Base-by-base conservation (phyloP, 2,797 vertebrate species). In the Sebastes cheni region DNA sequence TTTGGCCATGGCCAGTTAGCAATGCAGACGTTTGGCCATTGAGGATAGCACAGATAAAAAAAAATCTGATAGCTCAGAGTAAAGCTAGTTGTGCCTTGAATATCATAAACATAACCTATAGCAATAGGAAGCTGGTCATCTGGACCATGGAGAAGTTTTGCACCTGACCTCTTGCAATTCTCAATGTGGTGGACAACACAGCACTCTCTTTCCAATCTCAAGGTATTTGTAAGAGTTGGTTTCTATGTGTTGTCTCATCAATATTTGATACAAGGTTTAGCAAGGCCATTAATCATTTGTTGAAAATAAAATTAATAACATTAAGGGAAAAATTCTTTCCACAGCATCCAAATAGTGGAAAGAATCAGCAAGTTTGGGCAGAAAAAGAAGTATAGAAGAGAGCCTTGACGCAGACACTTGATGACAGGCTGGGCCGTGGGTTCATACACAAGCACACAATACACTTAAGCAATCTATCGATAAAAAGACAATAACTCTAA, bases 351-450 rank as follows among this genome's bases (percentile, higher is more conserved):
- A 39, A 58, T 32, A 23, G 23, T 32, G 6, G 23, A 58, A 69
- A 39, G 27, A 66, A 67, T 13, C 59, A 61, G 62, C 68, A 77
- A 52, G 34, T 69, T 32, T 60, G 34, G n/a, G 25, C 46, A 77
- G 56, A 65, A 61, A 62, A 78, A 36, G 18, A 82, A 64, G n/a
- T 58, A 8, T 6, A 18, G 36, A 36, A 56, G 59, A 10, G 60
- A 29, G 46, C 6, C 18, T 80, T 85, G 76, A 84, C 1, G 20
- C 67, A 85, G 67, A 85, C 69, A 22, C 64, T 65, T 71, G 67
- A 64, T 62, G 86, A 90, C 79, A 84, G 58, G 64, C 86, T 32
- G 23, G 34, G 50, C 56, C 25, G 59, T 69, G 30, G 6, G 20
- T 54, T 65, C 65, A 54, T 10, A 74, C 42, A 67, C 25, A 61